These are phyloP conservation scores for Lophius piscatorius DNA, from an alignment of 2,113 vertebrate species.

Conservation along the genomic window DNA sequence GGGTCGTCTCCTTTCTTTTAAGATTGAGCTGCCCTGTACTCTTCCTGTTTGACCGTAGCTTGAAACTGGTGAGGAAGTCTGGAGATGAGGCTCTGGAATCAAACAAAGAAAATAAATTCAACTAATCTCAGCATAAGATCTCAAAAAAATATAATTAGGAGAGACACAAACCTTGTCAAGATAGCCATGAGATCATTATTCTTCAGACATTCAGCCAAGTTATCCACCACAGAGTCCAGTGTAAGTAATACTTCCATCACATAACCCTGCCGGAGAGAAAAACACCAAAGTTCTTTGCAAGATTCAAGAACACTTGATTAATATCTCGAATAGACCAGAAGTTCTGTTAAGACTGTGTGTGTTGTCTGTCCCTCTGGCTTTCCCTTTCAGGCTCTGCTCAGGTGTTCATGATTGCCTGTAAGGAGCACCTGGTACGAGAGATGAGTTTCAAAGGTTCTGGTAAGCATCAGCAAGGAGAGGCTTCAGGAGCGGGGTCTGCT, in stretches of 20 bases:
- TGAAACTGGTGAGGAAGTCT: constrained; percentile 85
- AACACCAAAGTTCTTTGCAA: background rate
- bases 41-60: constrained; percentile 88
- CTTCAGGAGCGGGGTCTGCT: too few species aligned
- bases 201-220: constrained; percentile 93
- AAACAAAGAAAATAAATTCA: constrained; percentile 3
- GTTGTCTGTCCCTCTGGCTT: too few species aligned
- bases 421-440: too few species aligned
- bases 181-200: constrained; percentile 89
- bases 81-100: constrained; percentile 87
- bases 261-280: constrained; percentile 82
- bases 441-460: too few species aligned
- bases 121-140: background rate
- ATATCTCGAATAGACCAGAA: too few species aligned
- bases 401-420: too few species aligned
- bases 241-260: constrained; percentile 96
- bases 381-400: too few species aligned
- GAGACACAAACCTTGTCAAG: constrained; percentile 84
- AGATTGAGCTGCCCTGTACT: constrained; percentile 91
- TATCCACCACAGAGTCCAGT: constrained; percentile 92
- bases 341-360: too few species aligned
- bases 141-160: background rate
- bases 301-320: too few species aligned
- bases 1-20: constrained; percentile 83
- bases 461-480: too few species aligned